Evolutionary conservation across 2,888 invertebrate species (phyloP), one percentile per base, ranked within the genome.

Genomic region (Trissolcus brochymenae): DNA sequence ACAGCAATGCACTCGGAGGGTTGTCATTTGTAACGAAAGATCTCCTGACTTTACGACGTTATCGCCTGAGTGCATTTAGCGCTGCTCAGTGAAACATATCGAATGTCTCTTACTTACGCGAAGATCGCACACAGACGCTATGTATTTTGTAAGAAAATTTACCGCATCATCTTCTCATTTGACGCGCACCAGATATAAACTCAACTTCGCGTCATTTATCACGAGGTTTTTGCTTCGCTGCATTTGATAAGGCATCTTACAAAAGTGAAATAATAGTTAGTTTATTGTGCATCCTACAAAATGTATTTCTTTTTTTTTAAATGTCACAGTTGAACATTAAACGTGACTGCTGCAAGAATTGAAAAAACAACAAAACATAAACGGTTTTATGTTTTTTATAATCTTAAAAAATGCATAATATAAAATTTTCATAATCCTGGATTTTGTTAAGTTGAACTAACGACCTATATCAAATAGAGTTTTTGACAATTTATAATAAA

Each of bases 1-100:
- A 81, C 83, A 81, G 78, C 84, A 84, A 82, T 85, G 85, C 83
- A 83, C 87, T 86, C 83, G 83, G 85, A 84, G 82, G 84, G 81
- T 85, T 87, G 88, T 87, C 88, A 87, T 87, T 87, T 84, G 84
- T 84, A 83, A 83, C 83, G 81, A 86, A 86, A 86, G 86, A 85
- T 83, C 86, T 83, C 74, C 81, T 81, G 81, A 82, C 82, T 86
- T 84, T 85, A 84, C 85, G 86, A 86, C 83, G 84, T 85, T 86
- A 84, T 86, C 84, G 82, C 80, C 83, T 81, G 80, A 81, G 83
- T 81, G 83, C 83, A 83, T 86, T 87, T 85, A 83, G 81, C 80
- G 78, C 78, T 78, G 81, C 76, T 79, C 82, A 82, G 76, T 82
- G 83, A 83, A 82, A 82, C 81, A 77, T 78, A 78, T 76, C 71